Percentiles rank a stretch among this genome's conserved stretches.
Evolutionary conservation across 2,113 vertebrate genomes (phyloP).

Genomic region (Cyphomyrus plagiostoma): DNA sequence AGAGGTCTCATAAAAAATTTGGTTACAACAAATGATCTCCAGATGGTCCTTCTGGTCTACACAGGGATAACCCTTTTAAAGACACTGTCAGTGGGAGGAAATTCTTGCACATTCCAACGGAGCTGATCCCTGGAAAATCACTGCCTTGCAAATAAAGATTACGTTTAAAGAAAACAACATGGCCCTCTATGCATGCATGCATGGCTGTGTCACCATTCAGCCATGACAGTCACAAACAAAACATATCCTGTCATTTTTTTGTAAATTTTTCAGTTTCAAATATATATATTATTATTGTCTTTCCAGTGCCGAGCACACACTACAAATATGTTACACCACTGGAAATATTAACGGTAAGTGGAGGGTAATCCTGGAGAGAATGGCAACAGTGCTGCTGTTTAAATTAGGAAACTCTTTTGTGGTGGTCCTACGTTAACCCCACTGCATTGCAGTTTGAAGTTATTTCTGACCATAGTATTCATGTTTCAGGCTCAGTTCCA

Average conservation of each 20-base stretch:
- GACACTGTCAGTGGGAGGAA: neutral
- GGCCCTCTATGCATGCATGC: neutral
- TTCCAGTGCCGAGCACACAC: neutral
- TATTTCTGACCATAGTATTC: neutral
- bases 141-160: neutral
- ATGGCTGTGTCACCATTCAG: neutral
- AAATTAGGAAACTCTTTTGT: neutral
- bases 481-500: neutral
- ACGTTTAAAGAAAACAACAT: neutral
- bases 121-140: conserved; percentile 8
- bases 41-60: conserved; percentile 13
- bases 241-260: neutral
- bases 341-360: neutral
- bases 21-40: conserved; percentile 23
- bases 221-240: neutral
- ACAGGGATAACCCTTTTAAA: conserved; percentile 10
- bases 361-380: neutral
- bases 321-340: neutral
- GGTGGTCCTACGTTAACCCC: neutral
- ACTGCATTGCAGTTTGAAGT: neutral
- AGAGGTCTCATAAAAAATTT: conserved; percentile 21
- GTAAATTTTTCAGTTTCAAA: neutral
- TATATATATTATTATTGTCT: neutral
- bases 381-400: neutral
- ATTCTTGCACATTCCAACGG: conserved; percentile 8